Evolutionary conservation across 2,888 invertebrate genomes (phyloP).

Genomic region (Sepiola atlantica): DNA sequence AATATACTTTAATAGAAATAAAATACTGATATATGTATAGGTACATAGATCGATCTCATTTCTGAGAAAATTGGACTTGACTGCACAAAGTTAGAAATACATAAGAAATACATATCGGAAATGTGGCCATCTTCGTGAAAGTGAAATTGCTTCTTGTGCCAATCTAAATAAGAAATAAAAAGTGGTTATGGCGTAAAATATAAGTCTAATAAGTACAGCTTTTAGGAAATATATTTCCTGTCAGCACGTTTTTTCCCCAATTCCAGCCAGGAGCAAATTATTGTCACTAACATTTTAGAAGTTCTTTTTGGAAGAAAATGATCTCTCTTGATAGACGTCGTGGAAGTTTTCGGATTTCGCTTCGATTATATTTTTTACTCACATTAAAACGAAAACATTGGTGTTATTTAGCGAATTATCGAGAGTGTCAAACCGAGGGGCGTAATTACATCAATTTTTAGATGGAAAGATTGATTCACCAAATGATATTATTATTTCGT

Average conservation of each 20-base stretch:
- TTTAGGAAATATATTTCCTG: background rate
- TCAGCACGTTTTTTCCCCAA: background rate
- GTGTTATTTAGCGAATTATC: background rate
- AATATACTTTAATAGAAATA: too few relatives aligned
- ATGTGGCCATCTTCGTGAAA: background rate
- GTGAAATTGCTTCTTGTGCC: constrained; percentile 18
- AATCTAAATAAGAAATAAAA: background rate
- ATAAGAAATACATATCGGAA: background rate
- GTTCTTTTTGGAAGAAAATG: background rate
- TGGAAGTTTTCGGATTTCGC: background rate
- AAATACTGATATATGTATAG: too few relatives aligned
- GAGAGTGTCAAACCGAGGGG: background rate
- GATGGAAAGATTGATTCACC: too few relatives aligned
- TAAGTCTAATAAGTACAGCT: background rate
- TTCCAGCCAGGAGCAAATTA: background rate
- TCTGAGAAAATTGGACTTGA: too few relatives aligned
- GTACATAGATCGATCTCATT: too few relatives aligned
- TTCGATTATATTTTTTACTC: background rate
- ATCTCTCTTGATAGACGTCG: background rate
- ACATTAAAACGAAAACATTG: background rate
- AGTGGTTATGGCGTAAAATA: background rate
- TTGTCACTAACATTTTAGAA: background rate
- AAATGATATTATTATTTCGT: too few relatives aligned
- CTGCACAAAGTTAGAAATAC: too few relatives aligned
- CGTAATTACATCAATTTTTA: background rate